These are phyloP conservation scores for Calycopis cecrops DNA, from an alignment of 1,140 invertebrate species.

Conservation along the genomic window DNA sequence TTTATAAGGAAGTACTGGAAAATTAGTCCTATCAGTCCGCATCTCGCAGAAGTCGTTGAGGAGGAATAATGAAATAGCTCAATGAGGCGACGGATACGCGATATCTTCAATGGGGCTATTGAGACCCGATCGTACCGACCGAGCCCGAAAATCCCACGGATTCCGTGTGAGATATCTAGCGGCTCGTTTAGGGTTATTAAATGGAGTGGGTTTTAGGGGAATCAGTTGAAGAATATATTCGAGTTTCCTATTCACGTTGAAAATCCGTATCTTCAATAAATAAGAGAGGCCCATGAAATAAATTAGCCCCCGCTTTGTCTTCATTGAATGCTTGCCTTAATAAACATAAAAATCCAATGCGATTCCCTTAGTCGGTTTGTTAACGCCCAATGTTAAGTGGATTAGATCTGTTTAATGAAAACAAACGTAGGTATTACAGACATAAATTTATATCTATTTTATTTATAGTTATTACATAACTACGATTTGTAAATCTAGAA, in stretches of 20 bases:
- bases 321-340: conserved; percentile 41
- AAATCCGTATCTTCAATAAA: conserved; percentile 56
- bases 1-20: conserved; percentile 48
- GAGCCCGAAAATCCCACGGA: conserved; percentile 56
- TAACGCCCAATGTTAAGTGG: conserved; percentile 7
- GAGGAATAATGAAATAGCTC: conserved; percentile 70
- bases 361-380: conserved; percentile 2
- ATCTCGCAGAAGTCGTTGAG: conserved; percentile 47
- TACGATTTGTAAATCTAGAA: too few species aligned
- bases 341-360: conserved; percentile 46
- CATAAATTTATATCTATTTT: too few species aligned
- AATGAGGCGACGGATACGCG: conserved; percentile 44
- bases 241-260: conserved; percentile 32
- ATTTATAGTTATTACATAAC: too few species aligned
- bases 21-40: conserved; percentile 57
- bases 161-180: conserved; percentile 59
- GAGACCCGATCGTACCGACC: conserved; percentile 44
- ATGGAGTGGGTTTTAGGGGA: conserved; percentile 66
- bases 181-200: conserved; percentile 67
- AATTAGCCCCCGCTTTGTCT: conserved; percentile 58
- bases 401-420: conserved; percentile 8
- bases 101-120: conserved; percentile 47
- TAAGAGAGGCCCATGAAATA: conserved; percentile 50
- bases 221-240: conserved; percentile 56
- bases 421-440: neutral